Evolutionary conservation across 2,888 invertebrate species (phyloP).

Genomic region (Hydraecia micacea): DNA sequence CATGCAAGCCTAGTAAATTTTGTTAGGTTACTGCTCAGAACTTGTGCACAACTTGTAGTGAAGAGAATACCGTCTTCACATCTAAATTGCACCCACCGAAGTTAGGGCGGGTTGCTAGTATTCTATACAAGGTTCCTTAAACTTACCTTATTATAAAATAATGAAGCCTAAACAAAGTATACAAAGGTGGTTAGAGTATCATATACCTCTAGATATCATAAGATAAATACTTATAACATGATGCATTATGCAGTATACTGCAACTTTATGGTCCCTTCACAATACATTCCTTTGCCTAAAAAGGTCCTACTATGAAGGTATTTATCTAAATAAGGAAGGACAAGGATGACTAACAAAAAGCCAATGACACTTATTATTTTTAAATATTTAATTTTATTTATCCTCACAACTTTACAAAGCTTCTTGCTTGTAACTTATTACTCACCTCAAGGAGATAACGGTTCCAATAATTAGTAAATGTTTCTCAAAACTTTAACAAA

Average conservation of each 20-base stretch:
- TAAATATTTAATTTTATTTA: slow-evolving; percentile 42
- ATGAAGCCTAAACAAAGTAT: background rate
- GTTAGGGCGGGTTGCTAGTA: background rate
- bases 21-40: background rate
- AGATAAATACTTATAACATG: background rate
- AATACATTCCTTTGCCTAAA: slow-evolving; percentile 28
- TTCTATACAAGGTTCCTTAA: background rate
- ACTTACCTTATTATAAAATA: background rate
- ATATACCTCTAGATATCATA: background rate
- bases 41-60: too few relatives aligned
- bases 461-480: slow-evolving; percentile 71
- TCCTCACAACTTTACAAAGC: slow-evolving; percentile 57
- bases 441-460: slow-evolving; percentile 69
- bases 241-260: slow-evolving; percentile 18
- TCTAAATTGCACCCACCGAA: too few relatives aligned
- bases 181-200: background rate
- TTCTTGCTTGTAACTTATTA: slow-evolving; percentile 71
- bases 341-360: slow-evolving; percentile 51
- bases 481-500: slow-evolving; percentile 55
- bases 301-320: slow-evolving; percentile 43
- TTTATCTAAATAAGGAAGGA: slow-evolving; percentile 54
- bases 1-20: background rate
- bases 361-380: slow-evolving; percentile 52
- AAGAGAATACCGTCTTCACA: too few relatives aligned
- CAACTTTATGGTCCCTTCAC: background rate